These are phyloP conservation scores for Okamejei kenojei DNA, from an alignment of 2,797 vertebrate species.

Conservation along the genomic window DNA sequence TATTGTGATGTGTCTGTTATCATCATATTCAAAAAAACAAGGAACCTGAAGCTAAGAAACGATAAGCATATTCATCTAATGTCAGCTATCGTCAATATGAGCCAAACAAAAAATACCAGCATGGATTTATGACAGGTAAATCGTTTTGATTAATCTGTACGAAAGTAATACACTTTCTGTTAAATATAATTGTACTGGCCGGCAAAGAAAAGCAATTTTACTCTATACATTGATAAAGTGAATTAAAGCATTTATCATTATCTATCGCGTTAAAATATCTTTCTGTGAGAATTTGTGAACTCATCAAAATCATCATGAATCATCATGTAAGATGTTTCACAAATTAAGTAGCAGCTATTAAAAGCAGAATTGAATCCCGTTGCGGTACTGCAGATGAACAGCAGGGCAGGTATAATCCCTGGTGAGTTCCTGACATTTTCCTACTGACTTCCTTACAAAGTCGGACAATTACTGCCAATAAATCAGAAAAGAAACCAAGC, in stretches of 20 bases:
- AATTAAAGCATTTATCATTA: background rate
- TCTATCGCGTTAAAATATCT: background rate
- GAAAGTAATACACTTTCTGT: background rate
- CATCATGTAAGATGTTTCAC: background rate
- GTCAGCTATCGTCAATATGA: background rate
- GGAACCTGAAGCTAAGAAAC: background rate
- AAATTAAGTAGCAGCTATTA: slow-evolving; percentile 3
- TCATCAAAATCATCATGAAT: background rate
- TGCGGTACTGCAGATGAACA: background rate
- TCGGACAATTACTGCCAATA: background rate
- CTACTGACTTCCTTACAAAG: background rate
- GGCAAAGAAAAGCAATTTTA: background rate
- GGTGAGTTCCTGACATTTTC: background rate
- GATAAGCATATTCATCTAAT: background rate
- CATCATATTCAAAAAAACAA: background rate
- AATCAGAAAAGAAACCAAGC: background rate
- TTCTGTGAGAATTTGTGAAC: background rate
- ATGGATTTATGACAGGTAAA: background rate
- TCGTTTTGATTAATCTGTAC: background rate
- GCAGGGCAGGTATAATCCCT: background rate
- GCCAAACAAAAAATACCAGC: background rate
- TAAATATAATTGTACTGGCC: background rate
- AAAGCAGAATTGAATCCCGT: background rate
- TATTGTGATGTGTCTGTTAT: background rate
- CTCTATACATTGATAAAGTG: background rate